Evolutionary conservation across 2,888 invertebrate genomes (phyloP), one percentile per base, ranked within the genome.

Genomic region (Orgyia antiqua): DNA sequence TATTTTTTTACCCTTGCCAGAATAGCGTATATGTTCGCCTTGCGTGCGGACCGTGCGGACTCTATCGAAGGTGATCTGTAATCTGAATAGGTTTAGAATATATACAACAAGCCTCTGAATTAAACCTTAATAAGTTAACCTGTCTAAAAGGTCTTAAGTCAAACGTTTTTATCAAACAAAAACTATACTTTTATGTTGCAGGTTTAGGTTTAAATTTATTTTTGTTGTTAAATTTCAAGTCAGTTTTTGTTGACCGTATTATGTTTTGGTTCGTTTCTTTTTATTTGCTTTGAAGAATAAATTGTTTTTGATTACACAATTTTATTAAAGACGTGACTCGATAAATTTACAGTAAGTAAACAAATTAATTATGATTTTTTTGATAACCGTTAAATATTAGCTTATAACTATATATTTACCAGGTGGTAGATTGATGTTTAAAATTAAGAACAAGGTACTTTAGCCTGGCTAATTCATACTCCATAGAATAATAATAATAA

Each of bases 261-360:
- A 63, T 51, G 57, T 53, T 67, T 67, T 58, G 57, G 57, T 60
- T 44, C 35, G 65, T 59, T 69, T 69, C 72, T 73, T 80, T 82
- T 78, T 78, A 75, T 71, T 72, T 69, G 66, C 68, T 67, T 64
- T 62, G 69, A 68, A 75, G 72, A 78, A 80, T 80, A 79, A 80
- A 80, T 73, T 68, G 64, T 62, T 71, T 55, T 69, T 57, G 58
- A 63, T 54, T 67, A 69, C 61, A 64, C 56, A 64, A 69, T 66
- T 68, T 65, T 68, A 65, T 73, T 65, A 55, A 57, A 58, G 62
- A 67, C 65, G 63, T 64, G 67, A 68, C 62, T 69, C 55, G 42
- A 56, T 51, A 52, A 57, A 67, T 70, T 73, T 66, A 74, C 61
- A 51, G 51, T 47, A 61, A 60, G 61, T 73, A 66, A 67, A 69